phyloP scores from a whole-genome alignment of 1,140 invertebrate genomes.

The Microplitis demolitor region DNA sequence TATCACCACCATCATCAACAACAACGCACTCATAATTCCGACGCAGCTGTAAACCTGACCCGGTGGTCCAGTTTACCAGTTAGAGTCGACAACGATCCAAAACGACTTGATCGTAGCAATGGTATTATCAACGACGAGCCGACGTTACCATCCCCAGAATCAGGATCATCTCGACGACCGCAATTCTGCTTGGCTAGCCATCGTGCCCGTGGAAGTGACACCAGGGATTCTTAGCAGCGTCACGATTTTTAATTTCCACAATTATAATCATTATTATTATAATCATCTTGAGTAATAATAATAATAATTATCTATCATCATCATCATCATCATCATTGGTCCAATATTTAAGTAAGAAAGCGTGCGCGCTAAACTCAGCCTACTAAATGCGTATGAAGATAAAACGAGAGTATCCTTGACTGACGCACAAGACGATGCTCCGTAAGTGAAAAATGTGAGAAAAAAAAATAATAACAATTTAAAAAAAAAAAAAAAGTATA shows the following conservation, averaged over 20 bases:
- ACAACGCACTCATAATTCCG: not conserved
- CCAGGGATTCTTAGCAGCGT: conserved; percentile 24
- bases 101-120: not conserved
- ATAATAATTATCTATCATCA: not conserved
- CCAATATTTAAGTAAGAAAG: conserved; percentile 7
- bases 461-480: conserved; percentile 13
- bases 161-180: not conserved
- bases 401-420: conserved; percentile 21
- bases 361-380: not conserved
- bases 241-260: conserved; percentile 14
- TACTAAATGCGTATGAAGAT: not conserved
- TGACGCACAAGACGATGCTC: conserved; percentile 27
- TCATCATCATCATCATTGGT: no score
- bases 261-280: not conserved
- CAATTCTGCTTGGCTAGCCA: not conserved
- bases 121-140: not conserved
- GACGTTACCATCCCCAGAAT: not conserved
- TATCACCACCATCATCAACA: not conserved
- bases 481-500: conserved; percentile 12
- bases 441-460: not conserved
- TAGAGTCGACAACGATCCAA: not conserved
- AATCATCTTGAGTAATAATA: not conserved
- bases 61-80: not conserved
- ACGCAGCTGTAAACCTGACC: not conserved
- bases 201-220: not conserved